These are phyloP conservation scores for Hemaris fuciformis DNA, from an alignment of 2,888 invertebrate species.

Conservation along the genomic window DNA sequence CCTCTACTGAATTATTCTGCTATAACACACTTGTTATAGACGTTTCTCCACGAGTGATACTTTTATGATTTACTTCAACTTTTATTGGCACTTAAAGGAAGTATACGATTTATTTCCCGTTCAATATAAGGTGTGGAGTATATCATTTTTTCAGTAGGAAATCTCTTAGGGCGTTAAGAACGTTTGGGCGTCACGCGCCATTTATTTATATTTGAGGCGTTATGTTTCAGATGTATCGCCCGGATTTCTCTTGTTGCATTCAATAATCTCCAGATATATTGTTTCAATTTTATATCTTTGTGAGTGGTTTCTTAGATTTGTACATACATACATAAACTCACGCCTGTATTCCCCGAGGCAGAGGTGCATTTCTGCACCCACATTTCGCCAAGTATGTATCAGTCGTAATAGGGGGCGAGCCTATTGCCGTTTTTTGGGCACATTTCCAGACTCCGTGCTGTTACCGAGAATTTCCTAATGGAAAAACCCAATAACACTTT, in stretches of 20 bases:
- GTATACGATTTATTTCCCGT: conserved; percentile 80
- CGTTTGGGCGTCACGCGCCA: conserved; percentile 64
- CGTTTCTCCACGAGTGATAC: conserved; percentile 79
- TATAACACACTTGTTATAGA: conserved; percentile 82
- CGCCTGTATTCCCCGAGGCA: no score
- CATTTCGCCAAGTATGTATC: no score
- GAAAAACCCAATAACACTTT: no score
- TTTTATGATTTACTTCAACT: conserved; percentile 81
- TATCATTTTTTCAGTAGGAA: conserved; percentile 72
- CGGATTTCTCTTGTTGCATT: neutral
- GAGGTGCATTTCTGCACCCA: no score
- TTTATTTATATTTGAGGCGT: conserved; percentile 46
- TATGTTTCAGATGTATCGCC: conserved; percentile 27
- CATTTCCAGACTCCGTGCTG: no score
- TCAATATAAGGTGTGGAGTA: conserved; percentile 77
- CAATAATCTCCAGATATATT: neutral
- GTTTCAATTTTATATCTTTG: neutral
- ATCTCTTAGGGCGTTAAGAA: conserved; percentile 57
- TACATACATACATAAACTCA: no score
- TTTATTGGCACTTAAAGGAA: conserved; percentile 82
- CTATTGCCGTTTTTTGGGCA: no score
- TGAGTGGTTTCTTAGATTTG: neutral
- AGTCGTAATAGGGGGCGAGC: no score
- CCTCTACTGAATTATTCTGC: conserved; percentile 79
- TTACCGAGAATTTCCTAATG: no score